phyloP scores from a whole-genome alignment of 2,797 vertebrate species.

The Cynodonichthys magdalenae region DNA sequence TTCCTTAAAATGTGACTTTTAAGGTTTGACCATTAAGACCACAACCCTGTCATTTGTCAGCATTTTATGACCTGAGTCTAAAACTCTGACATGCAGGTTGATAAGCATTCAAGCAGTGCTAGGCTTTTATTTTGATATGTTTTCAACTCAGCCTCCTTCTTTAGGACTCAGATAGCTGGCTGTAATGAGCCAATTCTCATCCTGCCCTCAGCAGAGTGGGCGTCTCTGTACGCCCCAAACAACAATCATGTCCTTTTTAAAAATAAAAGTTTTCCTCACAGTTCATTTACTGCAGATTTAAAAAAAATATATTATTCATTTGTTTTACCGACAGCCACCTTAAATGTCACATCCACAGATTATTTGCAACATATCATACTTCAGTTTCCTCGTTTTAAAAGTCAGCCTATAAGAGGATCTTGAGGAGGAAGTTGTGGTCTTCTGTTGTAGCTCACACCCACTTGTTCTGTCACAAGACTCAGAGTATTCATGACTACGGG shows the following conservation, averaged over 20 bases:
- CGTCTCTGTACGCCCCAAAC: slow-evolving; percentile 34
- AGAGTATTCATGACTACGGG: slow-evolving; percentile 34
- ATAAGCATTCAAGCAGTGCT: background rate
- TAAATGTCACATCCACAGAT: slow-evolving; percentile 13
- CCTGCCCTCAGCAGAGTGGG: slow-evolving; percentile 57
- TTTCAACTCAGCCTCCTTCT: too few species aligned
- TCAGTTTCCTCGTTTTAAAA: slow-evolving; percentile 40
- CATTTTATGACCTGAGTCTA: too few species aligned
- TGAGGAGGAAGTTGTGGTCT: slow-evolving; percentile 54
- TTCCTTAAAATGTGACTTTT: too few species aligned
- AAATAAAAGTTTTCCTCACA: background rate
- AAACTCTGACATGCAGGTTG: too few species aligned
- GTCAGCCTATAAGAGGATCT: slow-evolving; percentile 10
- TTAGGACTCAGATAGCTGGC: slow-evolving; percentile 39
- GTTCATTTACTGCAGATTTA: background rate
- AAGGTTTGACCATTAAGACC: background rate
- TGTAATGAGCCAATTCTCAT: slow-evolving; percentile 66
- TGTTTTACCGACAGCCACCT: background rate
- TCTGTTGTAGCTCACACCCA: slow-evolving; percentile 41
- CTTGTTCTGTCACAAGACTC: slow-evolving; percentile 56
- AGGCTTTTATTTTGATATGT: too few species aligned
- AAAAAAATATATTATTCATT: too few species aligned
- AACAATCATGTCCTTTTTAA: slow-evolving; percentile 8
- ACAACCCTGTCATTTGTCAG: background rate
- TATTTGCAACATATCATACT: slow-evolving; percentile 1